Evolutionary conservation across 1,140 invertebrate species (phyloP).

Genomic region (Hydropsyche tenuis): DNA sequence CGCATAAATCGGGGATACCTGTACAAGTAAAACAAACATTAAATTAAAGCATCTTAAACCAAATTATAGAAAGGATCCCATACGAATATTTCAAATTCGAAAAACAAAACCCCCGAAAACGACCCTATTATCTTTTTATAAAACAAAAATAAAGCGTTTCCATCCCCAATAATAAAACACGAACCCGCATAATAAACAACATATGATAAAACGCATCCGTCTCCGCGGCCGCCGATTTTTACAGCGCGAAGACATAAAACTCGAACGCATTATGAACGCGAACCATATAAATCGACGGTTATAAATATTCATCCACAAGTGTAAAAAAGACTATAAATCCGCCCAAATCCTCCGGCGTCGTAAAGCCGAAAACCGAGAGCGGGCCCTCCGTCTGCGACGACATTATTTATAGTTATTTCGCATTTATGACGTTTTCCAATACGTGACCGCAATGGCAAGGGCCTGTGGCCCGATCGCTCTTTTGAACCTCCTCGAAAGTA

Average conservation of each 20-base stretch:
- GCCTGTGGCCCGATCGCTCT: conserved; percentile 37
- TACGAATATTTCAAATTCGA: too few species aligned
- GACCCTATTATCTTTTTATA: too few species aligned
- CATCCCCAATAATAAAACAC: too few species aligned
- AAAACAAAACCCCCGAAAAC: too few species aligned
- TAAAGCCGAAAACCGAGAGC: conserved; percentile 15
- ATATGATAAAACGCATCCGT: too few species aligned
- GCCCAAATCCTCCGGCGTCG: conserved; percentile 29
- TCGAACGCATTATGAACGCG: background rate
- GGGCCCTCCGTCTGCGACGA: conserved; percentile 15
- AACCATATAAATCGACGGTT: conserved; percentile 6
- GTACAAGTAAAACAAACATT: too few species aligned
- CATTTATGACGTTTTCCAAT: conserved; percentile 48
- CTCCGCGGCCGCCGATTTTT: background rate
- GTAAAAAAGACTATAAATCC: conserved; percentile 44
- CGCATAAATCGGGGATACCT: too few species aligned
- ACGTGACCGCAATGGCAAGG: conserved; percentile 48
- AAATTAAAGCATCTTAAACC: too few species aligned
- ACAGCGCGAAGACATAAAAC: background rate
- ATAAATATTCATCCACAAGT: conserved; percentile 43
- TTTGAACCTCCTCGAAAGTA: background rate
- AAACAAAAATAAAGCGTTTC: too few species aligned
- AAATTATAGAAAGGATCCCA: too few species aligned
- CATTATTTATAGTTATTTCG: conserved; percentile 50
- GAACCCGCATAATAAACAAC: too few species aligned